A percentile compares a stretch with the other conserved stretches of the same genome.
phyloP scores from a whole-genome alignment of 1,140 invertebrate genomes.

The Leguminivora glycinivorella region DNA sequence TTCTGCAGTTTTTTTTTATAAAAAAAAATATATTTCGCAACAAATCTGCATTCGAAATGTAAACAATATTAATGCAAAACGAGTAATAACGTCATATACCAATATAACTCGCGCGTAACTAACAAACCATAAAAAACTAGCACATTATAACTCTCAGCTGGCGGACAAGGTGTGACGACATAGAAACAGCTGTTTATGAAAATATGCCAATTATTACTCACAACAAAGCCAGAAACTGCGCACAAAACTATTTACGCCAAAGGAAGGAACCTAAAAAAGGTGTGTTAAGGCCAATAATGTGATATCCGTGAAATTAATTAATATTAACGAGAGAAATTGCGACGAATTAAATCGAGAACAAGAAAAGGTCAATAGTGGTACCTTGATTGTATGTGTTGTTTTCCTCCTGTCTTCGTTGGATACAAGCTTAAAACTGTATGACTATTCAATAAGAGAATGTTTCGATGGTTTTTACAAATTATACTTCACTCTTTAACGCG shows the following conservation, averaged over 20 bases:
- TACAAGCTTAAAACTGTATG: slow-evolving; percentile 14
- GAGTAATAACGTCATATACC: not conserved
- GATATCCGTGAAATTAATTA: slow-evolving; percentile 13
- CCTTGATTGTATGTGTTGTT: slow-evolving; percentile 35
- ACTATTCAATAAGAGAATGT: slow-evolving; percentile 17
- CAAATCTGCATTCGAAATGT: not conserved
- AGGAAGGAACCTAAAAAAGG: not conserved
- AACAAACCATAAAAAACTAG: slow-evolving; percentile 23
- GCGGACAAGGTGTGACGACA: slow-evolving; percentile 58
- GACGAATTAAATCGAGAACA: slow-evolving; percentile 46
- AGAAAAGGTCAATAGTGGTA: slow-evolving; percentile 54
- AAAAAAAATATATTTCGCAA: not conserved
- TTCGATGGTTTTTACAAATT: slow-evolving; percentile 14
- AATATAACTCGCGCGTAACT: slow-evolving; percentile 24
- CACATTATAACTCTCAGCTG: slow-evolving; percentile 51
- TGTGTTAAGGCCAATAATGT: not conserved
- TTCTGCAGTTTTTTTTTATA: not conserved
- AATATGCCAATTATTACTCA: slow-evolving; percentile 27
- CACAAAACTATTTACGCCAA: slow-evolving; percentile 9
- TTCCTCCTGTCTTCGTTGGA: slow-evolving; percentile 30
- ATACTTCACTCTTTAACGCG: slow-evolving; percentile 24
- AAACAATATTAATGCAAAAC: slow-evolving; percentile 29
- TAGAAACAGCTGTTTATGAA: slow-evolving; percentile 67
- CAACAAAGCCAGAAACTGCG: slow-evolving; percentile 18
- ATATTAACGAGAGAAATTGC: slow-evolving; percentile 35